These are phyloP conservation scores for Centrocercus urophasianus DNA, from an alignment of 2,113 vertebrate species.

Conservation along the genomic window DNA sequence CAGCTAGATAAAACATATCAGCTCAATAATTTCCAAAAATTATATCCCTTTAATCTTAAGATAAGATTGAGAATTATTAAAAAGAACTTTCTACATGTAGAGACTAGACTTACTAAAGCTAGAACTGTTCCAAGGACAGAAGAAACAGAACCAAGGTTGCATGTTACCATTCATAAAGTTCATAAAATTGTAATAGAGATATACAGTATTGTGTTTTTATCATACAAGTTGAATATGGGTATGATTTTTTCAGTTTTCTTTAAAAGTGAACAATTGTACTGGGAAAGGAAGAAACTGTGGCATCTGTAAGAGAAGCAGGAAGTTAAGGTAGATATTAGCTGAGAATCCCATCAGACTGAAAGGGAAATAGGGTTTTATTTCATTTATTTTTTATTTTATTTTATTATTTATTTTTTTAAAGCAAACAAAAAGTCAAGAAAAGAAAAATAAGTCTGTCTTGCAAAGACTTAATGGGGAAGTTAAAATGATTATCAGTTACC, in stretches of 20 bases:
- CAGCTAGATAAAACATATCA: not conserved
- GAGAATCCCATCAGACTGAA: not conserved
- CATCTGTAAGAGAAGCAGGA: not conserved
- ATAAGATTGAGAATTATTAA: not conserved
- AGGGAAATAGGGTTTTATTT: rapidly evolving
- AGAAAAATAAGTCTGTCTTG: not conserved
- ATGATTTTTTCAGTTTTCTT: not conserved
- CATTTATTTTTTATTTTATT: not conserved
- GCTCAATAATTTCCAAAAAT: not conserved
- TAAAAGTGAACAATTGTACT: not conserved
- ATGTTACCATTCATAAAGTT: not conserved
- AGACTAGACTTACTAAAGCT: not conserved
- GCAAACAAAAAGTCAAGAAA: not conserved
- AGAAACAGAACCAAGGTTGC: not conserved
- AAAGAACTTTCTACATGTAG: not conserved
- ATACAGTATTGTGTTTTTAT: not conserved
- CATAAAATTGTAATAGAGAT: not conserved
- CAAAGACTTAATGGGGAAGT: not conserved
- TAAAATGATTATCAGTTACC: rapidly evolving
- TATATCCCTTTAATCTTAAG: not conserved
- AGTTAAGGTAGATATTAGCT: not conserved
- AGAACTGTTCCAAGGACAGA: not conserved
- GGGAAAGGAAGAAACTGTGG: rapidly evolving
- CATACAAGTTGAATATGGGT: not conserved
- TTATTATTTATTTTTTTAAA: not conserved